These are phyloP conservation scores for Datnioides undecimradiatus DNA, from an alignment of 2,113 vertebrate species.

Conservation along the genomic window DNA sequence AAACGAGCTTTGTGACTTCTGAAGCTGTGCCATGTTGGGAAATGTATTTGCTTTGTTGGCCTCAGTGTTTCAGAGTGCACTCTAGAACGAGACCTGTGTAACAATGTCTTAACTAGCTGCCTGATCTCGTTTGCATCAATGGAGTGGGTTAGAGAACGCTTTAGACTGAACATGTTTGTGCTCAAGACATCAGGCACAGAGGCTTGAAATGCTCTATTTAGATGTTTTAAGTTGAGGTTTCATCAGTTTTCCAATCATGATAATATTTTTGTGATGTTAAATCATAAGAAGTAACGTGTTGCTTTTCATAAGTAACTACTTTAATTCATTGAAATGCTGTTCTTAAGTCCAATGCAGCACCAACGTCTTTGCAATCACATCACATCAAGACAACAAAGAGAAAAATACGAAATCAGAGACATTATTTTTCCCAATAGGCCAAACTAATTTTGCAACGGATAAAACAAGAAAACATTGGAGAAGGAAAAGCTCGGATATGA, in stretches of 20 bases:
- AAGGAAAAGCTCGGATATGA: background rate
- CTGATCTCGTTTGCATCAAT: background rate
- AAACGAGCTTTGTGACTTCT: constrained; percentile 16
- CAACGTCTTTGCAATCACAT: background rate
- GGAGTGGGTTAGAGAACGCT: background rate
- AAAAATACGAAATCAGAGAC: background rate
- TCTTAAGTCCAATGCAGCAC: background rate
- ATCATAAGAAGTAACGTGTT: background rate
- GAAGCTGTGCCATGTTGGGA: background rate
- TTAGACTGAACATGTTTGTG: background rate
- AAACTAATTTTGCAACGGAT: background rate
- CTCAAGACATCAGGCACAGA: background rate
- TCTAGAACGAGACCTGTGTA: background rate
- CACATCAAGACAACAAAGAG: background rate
- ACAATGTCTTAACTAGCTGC: background rate
- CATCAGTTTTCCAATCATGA: background rate
- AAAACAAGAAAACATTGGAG: background rate
- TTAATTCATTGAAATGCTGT: background rate
- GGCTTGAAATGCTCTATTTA: background rate
- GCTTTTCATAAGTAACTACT: background rate
- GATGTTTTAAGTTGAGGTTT: background rate
- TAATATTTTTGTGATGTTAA: no score
- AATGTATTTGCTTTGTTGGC: background rate
- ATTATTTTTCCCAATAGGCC: background rate
- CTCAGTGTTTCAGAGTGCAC: background rate